Percentiles rank a stretch among this genome's conserved stretches.
phyloP scores from a whole-genome alignment of 1,140 invertebrate genomes.

The Achroia grisella region DNA sequence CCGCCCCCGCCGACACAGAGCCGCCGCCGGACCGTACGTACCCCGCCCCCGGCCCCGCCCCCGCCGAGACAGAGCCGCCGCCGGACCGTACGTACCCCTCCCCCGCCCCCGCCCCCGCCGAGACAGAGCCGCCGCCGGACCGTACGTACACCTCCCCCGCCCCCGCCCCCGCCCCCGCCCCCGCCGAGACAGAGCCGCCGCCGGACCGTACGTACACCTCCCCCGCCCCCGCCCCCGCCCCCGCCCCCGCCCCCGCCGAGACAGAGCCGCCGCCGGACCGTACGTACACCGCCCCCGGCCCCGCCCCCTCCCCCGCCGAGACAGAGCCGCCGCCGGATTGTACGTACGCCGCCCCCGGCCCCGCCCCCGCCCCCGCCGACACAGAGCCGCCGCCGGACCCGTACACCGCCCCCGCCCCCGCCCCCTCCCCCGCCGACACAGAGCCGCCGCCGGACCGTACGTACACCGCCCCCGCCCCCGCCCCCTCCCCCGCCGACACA shows the following conservation, averaged over 20 bases:
- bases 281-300: no score
- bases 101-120: no score
- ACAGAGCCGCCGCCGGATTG: constrained; percentile 23
- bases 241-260: no score
- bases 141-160: no score
- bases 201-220: no score
- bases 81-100: constrained; percentile 20
- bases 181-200: no score
- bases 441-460: constrained; percentile 17
- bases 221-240: no score
- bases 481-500: no score
- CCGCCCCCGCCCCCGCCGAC: no score
- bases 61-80: constrained; percentile 12
- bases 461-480: constrained; percentile 20
- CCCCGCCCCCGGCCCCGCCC: constrained; percentile 7
- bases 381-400: constrained; percentile 19
- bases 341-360: constrained; percentile 8
- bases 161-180: no score
- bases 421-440: constrained; percentile 38
- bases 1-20: constrained; percentile 12
- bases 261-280: no score
- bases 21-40: constrained; percentile 22
- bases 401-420: constrained; percentile 16
- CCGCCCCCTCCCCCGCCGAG: no score
- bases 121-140: neutral